Conservation (phyloP, 2,888 invertebrate species). For the Microplitis manilae region DNA sequence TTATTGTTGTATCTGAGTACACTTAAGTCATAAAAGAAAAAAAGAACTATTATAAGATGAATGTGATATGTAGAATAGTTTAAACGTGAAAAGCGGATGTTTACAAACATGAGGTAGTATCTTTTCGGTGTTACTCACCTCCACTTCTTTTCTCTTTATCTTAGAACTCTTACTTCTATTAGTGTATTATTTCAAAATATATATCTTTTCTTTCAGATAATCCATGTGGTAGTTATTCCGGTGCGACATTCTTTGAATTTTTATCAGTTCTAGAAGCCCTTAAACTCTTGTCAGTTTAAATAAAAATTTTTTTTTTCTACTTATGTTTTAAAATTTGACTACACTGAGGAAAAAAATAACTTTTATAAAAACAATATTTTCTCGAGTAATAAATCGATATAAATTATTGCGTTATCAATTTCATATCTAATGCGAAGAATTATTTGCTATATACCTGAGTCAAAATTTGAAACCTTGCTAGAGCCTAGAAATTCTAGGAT, state of each 20-base stretch:
- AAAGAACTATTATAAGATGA: conserved; percentile 4
- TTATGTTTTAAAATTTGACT: neutral
- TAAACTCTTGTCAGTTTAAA: neutral
- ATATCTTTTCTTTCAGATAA: neutral
- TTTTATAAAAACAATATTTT: neutral
- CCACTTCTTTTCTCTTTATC: neutral
- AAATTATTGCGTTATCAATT: too few relatives aligned
- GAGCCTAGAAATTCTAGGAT: too few relatives aligned
- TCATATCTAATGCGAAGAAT: too few relatives aligned
- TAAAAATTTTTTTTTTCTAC: neutral
- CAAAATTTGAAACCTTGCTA: too few relatives aligned
- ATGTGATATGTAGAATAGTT: neutral
- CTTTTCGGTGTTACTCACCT: neutral
- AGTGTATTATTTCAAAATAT: neutral
- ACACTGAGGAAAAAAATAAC: neutral
- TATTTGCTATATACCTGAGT: too few relatives aligned
- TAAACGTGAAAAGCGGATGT: neutral
- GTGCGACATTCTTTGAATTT: conserved; percentile 7
- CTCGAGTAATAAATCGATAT: too few relatives aligned
- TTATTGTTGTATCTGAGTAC: neutral
- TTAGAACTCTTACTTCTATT: neutral
- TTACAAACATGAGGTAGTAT: neutral
- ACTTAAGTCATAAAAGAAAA: conserved; percentile 1
- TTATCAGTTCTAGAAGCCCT: neutral
- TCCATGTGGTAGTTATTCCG: neutral